A percentile compares a stretch with the other conserved stretches of the same genome.
These are phyloP conservation scores for Cynocephalus volans DNA, from an alignment of 2,113 vertebrate species.

Conservation along the genomic window DNA sequence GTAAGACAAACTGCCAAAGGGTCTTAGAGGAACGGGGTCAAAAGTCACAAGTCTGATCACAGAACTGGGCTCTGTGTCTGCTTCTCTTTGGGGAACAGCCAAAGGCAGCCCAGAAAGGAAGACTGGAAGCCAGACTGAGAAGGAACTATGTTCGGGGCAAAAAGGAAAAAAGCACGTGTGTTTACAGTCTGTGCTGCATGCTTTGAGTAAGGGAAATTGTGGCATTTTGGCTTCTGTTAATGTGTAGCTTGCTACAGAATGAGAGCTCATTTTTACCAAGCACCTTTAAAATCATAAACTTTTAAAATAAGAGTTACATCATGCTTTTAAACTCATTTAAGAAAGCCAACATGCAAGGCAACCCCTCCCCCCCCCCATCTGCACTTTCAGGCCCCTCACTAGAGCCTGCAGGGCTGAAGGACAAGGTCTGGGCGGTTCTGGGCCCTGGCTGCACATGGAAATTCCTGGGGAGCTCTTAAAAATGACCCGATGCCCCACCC, in stretches of 20 bases:
- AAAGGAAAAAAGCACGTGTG: neutral
- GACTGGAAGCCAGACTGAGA: neutral
- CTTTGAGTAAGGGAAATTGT: neutral
- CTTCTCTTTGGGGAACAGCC: too few species aligned
- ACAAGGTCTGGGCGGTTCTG: too few species aligned
- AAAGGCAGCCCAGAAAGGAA: neutral
- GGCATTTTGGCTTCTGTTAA: neutral
- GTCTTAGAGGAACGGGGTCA: neutral
- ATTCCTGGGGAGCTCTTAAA: neutral
- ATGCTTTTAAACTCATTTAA: neutral
- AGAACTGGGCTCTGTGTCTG: neutral
- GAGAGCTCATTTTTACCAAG: neutral
- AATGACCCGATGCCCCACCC: accelerated
- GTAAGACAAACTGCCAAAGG: neutral
- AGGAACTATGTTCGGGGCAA: neutral
- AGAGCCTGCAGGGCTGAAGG: neutral
- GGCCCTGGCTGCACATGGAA: neutral
- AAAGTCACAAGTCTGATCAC: neutral
- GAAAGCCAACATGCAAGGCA: neutral
- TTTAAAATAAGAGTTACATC: neutral
- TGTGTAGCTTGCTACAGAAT: neutral
- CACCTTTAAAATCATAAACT: neutral
- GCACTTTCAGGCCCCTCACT: accelerated
- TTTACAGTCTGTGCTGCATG: neutral
- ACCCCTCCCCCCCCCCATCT: accelerated